phyloP scores from a whole-genome alignment of 2,113 vertebrate genomes.

The Oxyura jamaicensis region DNA sequence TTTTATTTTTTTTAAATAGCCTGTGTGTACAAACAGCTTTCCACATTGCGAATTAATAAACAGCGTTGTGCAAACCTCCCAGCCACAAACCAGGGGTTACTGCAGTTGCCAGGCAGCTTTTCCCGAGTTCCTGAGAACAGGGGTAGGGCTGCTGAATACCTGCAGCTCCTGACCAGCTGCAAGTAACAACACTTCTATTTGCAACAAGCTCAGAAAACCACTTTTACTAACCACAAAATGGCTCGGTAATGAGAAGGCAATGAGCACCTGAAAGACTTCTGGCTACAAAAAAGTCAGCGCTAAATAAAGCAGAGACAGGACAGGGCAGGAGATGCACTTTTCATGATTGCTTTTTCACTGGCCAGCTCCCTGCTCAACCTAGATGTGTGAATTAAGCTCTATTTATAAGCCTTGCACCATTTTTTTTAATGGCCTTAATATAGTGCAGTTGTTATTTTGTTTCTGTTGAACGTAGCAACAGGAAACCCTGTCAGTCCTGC shows the following conservation, averaged over 20 bases:
- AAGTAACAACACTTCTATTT: neutral
- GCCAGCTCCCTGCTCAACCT: neutral
- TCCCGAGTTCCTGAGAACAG: neutral
- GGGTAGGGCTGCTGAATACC: neutral
- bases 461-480: conserved; percentile 70
- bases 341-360: accelerated
- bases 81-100: neutral
- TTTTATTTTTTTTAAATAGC: neutral
- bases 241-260: conserved; percentile 5
- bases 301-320: conserved; percentile 49
- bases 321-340: neutral
- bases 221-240: conserved; percentile 24
- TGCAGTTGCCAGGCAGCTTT: neutral
- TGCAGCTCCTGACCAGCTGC: neutral
- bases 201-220: neutral
- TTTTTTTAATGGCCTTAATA: neutral
- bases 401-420: conserved; percentile 51
- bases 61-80: neutral
- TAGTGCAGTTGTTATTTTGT: conserved; percentile 65
- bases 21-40: neutral
- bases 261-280: conserved; percentile 22
- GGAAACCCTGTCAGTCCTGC: conserved; percentile 45
- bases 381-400: conserved; percentile 47
- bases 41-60: neutral
- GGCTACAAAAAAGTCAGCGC: neutral